These are phyloP conservation scores for Pantherophis alleghaniensis DNA, from an alignment of 2,797 vertebrate species.

Conservation along the genomic window DNA sequence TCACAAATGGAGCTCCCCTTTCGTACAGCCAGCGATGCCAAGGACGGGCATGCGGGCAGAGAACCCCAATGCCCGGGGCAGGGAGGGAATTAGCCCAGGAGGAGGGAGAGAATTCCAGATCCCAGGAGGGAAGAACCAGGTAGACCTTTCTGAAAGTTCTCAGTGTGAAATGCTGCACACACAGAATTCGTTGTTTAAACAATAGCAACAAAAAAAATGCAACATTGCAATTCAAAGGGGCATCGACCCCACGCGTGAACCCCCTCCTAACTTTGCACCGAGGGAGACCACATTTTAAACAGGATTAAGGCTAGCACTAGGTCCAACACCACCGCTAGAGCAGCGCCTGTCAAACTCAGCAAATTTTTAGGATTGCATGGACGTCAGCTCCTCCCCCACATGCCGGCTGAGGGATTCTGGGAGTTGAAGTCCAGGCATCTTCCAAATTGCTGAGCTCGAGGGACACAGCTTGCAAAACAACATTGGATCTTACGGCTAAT, in stretches of 20 bases:
- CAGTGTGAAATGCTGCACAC: not conserved
- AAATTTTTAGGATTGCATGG: not conserved
- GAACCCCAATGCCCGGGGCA: too few relatives aligned
- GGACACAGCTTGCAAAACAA: not conserved
- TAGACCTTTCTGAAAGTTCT: not conserved
- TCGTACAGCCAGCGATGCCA: too few relatives aligned
- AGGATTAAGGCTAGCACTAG: too few relatives aligned
- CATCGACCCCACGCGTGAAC: accelerated
- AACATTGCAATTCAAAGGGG: not conserved
- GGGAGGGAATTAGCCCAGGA: too few relatives aligned
- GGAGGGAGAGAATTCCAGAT: not conserved
- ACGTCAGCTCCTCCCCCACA: not conserved
- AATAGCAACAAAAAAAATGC: not conserved
- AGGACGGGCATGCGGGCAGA: too few relatives aligned
- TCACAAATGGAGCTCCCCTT: too few relatives aligned
- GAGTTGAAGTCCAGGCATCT: not conserved
- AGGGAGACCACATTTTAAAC: not conserved
- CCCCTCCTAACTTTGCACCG: not conserved
- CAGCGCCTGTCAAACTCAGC: not conserved
- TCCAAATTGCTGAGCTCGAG: not conserved
- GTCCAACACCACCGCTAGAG: not conserved
- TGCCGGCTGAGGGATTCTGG: not conserved
- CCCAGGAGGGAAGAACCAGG: not conserved
- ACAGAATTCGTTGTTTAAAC: not conserved
- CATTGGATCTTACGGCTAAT: not conserved